phyloP scores from a whole-genome alignment of 2,888 invertebrate species.

The Celastrina argiolus region DNA sequence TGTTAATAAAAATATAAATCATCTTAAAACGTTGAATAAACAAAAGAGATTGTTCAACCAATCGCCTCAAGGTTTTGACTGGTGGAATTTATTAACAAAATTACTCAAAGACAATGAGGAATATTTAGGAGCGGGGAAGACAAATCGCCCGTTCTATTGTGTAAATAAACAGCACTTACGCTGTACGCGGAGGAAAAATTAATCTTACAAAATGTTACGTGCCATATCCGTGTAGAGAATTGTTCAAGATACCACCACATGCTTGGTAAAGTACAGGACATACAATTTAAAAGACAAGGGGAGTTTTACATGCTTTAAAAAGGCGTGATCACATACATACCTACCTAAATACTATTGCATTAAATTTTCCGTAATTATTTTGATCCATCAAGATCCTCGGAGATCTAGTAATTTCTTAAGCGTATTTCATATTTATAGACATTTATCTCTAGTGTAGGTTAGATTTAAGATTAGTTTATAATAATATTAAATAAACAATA shows the following conservation, averaged over 20 bases:
- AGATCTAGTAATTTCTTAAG: too few species aligned
- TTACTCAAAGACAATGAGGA: constrained; percentile 71
- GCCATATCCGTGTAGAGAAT: neutral
- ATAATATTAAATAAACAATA: neutral
- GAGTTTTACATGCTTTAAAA: too few species aligned
- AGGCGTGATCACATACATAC: too few species aligned
- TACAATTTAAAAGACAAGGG: too few species aligned
- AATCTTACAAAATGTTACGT: constrained; percentile 23
- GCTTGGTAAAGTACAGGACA: neutral
- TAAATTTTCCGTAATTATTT: too few species aligned
- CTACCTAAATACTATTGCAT: too few species aligned
- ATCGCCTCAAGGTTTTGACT: constrained; percentile 56
- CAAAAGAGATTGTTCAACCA: constrained; percentile 45
- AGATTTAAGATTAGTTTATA: neutral
- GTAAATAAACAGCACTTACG: constrained; percentile 57
- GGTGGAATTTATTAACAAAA: constrained; percentile 68
- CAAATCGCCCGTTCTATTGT: constrained; percentile 63
- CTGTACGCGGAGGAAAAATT: constrained; percentile 47
- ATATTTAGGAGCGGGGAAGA: constrained; percentile 67
- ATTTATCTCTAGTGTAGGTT: too few species aligned
- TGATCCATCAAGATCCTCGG: too few species aligned
- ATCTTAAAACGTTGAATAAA: constrained; percentile 54
- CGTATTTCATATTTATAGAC: too few species aligned
- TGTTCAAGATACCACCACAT: neutral
- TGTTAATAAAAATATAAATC: constrained; percentile 49